Evolutionary conservation across 92 coral and sea anemone genomes (phyloP).

Genomic region (Meandrina meandrites): DNA sequence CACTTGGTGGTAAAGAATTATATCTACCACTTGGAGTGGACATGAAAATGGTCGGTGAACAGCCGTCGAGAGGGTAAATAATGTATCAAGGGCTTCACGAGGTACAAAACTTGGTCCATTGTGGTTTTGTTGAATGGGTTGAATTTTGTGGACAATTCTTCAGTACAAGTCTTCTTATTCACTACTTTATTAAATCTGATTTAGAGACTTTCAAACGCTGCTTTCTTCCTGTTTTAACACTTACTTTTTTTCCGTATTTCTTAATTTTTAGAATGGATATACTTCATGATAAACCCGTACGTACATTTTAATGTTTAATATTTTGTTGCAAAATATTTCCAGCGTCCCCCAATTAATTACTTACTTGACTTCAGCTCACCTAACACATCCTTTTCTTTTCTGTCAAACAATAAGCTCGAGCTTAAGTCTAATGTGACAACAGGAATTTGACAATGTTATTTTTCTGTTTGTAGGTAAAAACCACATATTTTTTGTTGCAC

Average conservation of each 20-base stretch:
- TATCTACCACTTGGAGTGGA: background rate
- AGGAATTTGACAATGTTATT: no score
- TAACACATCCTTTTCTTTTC: no score
- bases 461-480: no score
- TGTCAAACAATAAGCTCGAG: no score
- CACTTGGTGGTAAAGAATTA: background rate
- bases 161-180: background rate
- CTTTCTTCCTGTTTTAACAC: background rate
- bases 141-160: background rate
- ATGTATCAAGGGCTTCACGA: background rate
- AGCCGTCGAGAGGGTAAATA: background rate
- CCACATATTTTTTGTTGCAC: no score
- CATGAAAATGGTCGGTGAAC: background rate
- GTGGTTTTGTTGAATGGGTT: background rate
- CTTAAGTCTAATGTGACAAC: no score
- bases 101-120: background rate
- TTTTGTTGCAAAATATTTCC: no score
- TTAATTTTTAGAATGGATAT: background rate
- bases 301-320: no score
- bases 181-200: background rate
- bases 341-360: no score
- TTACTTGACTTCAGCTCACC: no score
- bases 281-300: no score
- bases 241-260: background rate
- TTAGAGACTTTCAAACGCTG: background rate